Conservation (phyloP, 2,113 vertebrate species). For the Alligator mississippiensis region DNA sequence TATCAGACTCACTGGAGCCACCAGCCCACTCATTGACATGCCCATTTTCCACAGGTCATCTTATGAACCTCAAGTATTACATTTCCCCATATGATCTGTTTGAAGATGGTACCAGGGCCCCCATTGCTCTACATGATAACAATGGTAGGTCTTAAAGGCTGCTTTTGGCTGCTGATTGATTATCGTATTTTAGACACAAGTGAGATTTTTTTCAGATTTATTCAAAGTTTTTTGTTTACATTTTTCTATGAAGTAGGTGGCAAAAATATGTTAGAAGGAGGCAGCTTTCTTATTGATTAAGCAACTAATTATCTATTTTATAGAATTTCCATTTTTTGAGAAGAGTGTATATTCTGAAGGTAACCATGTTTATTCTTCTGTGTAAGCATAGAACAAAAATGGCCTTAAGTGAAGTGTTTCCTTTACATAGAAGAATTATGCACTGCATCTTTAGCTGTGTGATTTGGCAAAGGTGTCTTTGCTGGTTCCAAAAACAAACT, state of each 20-base stretch:
- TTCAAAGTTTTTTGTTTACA: neutral
- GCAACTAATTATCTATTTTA: neutral
- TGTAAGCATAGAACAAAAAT: neutral
- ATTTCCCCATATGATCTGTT: slow-evolving; percentile 95
- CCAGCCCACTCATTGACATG: neutral
- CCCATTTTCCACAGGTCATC: slow-evolving; percentile 82
- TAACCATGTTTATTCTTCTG: neutral
- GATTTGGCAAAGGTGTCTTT: neutral
- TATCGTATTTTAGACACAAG: neutral
- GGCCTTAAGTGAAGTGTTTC: neutral
- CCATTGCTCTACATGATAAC: slow-evolving; percentile 87
- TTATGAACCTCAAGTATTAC: slow-evolving; percentile 96
- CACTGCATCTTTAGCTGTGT: neutral
- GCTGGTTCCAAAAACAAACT: neutral
- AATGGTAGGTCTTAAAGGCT: slow-evolving; percentile 73
- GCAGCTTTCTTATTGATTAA: neutral
- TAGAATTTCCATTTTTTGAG: neutral
- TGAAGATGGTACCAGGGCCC: slow-evolving; percentile 87
- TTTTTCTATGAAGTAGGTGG: neutral
- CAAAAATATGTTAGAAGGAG: neutral
- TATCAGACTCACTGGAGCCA: rapidly evolving
- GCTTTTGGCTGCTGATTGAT: neutral
- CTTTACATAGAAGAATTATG: neutral
- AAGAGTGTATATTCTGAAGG: neutral
- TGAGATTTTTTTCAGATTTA: neutral